Evolutionary conservation across 2,888 invertebrate species (phyloP), one percentile per base, ranked within the genome.

Genomic region (Antheraea yamamai): DNA sequence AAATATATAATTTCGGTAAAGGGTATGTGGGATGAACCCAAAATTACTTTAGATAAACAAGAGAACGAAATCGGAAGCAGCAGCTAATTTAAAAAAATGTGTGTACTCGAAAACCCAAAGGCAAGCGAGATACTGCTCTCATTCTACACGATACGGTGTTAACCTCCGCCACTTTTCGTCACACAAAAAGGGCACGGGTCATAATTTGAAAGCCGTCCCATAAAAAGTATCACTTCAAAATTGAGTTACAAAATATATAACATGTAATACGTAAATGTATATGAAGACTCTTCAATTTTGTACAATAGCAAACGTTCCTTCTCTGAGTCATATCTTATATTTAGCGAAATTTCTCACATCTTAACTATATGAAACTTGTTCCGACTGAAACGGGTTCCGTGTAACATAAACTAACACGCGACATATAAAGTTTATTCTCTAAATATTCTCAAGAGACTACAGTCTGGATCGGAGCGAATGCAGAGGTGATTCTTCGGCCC

Each of bases 341-440:
- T 83, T 79, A 77, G 79, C 71, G 77, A 77, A 78, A 74, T 77
- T 77, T 80, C 77, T 66, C 80, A 70, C 76, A 85, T 84, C 83
- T 83, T 78, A 86, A 88, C 85, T 84, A 86, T 82, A 86, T 81
- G 85, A 84, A 88, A 88, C 86, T 87, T 86, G 86, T 84, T 84
- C 87, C 84, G 84, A 88, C 85, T 87, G 83, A 87, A 88, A 88
- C 86, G 83, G 85, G 88, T 89, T 89, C 87, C 87, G 82, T 86
- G 85, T 88, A 84, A 86, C 86, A 87, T 90, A 91, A 91, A 92
- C 89, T 89, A 89, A 87, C 86, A 85, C 82, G 86, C 88, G 87
- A 89, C 88, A 89, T 87, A 89, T 90, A 88, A 91, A 94, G 94
- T 93, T 94, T 93, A 89, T 92, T 92, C 91, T 90, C 90, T 91